Conservation (phyloP, 2,797 vertebrate species). For the Chaunax sp. region DNA sequence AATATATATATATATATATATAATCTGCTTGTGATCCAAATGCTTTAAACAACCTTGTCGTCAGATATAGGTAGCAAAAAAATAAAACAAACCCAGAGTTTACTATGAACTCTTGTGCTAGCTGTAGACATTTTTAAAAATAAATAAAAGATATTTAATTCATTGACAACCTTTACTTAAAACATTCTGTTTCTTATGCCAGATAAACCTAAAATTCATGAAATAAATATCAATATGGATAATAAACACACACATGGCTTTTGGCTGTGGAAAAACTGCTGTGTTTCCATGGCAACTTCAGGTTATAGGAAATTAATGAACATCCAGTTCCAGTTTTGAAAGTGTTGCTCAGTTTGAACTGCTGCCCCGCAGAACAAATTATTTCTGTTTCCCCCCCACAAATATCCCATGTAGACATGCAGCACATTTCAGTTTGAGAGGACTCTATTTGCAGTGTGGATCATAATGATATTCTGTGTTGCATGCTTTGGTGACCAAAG, state of each 20-base stretch:
- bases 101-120: no score
- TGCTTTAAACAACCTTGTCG: no score
- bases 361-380: conserved; percentile 7
- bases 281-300: not conserved
- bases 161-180: not conserved
- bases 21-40: no score
- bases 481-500: no score
- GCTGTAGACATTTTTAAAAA: no score
- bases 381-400: not conserved
- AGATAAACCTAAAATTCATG: not conserved
- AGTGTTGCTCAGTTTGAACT: not conserved
- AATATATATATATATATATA: no score
- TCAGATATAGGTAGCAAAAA: no score
- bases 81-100: no score
- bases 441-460: not conserved
- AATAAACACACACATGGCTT: not conserved
- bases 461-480: not conserved
- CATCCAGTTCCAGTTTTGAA: conserved; percentile 10
- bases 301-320: conserved; percentile 11
- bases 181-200: not conserved
- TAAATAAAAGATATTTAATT: no score
- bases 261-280: not conserved
- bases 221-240: not conserved
- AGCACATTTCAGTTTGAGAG: not conserved
- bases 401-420: no score